Conservation (phyloP, 1,140 invertebrate genomes). For the Gryon sp. region DNA sequence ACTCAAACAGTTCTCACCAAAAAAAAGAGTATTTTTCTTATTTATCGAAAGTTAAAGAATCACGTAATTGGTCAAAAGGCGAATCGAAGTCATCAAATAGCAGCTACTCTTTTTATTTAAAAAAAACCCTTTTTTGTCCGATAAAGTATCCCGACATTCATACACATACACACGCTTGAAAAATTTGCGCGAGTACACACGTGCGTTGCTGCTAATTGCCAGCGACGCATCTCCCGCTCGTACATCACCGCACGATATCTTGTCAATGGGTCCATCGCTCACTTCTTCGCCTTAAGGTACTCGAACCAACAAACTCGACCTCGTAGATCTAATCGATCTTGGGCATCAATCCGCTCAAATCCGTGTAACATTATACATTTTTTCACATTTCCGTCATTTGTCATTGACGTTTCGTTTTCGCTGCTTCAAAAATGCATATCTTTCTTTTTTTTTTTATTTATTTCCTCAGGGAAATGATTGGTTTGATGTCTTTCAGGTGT, state of each 20-base stretch:
- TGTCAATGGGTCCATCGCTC: constrained; percentile 63
- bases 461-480: constrained; percentile 5
- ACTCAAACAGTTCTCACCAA: no score
- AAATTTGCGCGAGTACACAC: constrained; percentile 40
- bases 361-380: constrained; percentile 40
- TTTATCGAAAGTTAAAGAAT: no score
- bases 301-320: constrained; percentile 35
- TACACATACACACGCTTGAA: constrained; percentile 13
- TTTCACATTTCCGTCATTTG: constrained; percentile 37
- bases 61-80: no score
- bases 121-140: background rate
- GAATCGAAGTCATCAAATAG: no score
- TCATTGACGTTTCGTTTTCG: constrained; percentile 1
- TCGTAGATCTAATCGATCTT: constrained; percentile 52
- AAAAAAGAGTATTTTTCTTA: no score
- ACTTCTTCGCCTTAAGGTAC: constrained; percentile 58
- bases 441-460: no score
- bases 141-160: background rate
- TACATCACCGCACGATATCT: constrained; percentile 57
- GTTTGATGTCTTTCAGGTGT: constrained; percentile 9
- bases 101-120: no score
- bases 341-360: constrained; percentile 40
- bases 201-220: constrained; percentile 50
- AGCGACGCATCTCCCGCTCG: constrained; percentile 57
- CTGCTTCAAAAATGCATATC: constrained; percentile 1